Evolutionary conservation across 2,113 vertebrate species (phyloP).

Genomic region (Pterophyllum scalare): DNA sequence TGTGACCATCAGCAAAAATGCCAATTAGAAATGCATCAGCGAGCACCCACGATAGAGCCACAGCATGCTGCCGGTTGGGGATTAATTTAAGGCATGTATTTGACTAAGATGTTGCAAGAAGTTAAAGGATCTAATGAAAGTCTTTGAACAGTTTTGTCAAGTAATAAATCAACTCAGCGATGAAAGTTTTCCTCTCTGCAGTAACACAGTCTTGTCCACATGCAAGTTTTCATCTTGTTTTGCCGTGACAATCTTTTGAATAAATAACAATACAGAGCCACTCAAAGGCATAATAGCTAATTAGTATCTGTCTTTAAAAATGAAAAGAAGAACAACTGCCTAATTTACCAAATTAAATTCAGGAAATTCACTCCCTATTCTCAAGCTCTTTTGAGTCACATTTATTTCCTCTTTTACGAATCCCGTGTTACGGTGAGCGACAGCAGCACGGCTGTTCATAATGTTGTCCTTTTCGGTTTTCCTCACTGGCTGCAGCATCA

Average conservation of each 20-base stretch:
- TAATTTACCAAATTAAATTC: background rate
- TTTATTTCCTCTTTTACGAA: conserved; percentile 1
- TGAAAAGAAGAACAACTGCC: background rate
- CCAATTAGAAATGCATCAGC: conserved; percentile 80
- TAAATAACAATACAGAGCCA: conserved; percentile 2
- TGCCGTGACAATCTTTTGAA: background rate
- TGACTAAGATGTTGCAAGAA: conserved; percentile 34
- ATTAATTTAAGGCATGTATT: conserved; percentile 58
- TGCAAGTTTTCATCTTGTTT: background rate
- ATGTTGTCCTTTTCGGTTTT: conserved; percentile 53
- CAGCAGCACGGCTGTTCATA: conserved; percentile 37
- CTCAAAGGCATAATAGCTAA: background rate
- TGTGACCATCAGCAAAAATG: conserved; percentile 79
- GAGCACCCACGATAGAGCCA: conserved; percentile 48
- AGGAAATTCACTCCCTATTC: background rate
- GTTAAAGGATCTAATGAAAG: conserved; percentile 41
- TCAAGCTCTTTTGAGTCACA: background rate
- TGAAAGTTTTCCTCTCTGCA: background rate
- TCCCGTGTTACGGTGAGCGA: conserved; percentile 25
- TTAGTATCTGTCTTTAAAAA: background rate
- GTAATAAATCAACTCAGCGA: background rate
- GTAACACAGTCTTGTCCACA: background rate
- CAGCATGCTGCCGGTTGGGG: conserved; percentile 44
- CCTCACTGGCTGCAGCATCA: conserved; percentile 60
- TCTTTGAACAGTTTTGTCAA: conserved; percentile 21